Base-by-base conservation (phyloP, 2,888 invertebrate genomes). In the Rhodophaea formosa region DNA sequence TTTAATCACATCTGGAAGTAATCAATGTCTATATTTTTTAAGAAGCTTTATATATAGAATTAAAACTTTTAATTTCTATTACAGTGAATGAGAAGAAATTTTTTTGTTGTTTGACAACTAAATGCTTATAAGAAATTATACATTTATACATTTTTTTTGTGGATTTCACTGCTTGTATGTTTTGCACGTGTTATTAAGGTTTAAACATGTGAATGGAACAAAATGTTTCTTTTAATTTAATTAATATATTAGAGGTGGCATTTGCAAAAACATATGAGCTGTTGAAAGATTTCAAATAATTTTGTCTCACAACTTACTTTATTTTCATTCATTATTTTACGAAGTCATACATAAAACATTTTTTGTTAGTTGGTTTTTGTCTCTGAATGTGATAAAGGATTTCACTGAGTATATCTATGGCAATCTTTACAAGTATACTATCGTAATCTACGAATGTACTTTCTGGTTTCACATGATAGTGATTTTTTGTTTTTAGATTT, bases 401-500 rank as follows among this genome's bases (percentile, higher is more conserved):
- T 51, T 51, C 51, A 51, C 51, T 51, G 51, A 35, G 51, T 49
- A 46, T 49, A 15, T 30, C 46, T 35, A 12, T 12, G 12, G 46
- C 46, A 46, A 0, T 51, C 35, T 35, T 51, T 32, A 49, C 10
- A 30, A 16, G 51, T 57, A 30, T 45, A 49, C 23, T 32, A 23
- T n/a, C 39, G 62, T 64, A 64, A n/a, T n/a, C n/a, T n/a, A n/a
- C n/a, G n/a, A n/a, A 64, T 64, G 61, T 65, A 66, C 66, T 61
- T 64, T 62, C 66, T 51, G 35, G 51, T 68, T 71, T 73, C 71
- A 74, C 70, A 66, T 70, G 74, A 70, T 73, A 71, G 77, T 79
- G 73, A 79, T 78, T 80, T n/a, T 75, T 62, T 68, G 71, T 79
- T 85, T 84, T 83, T 84, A 75, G 75, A 83, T 72, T 81, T 75